A percentile compares a stretch with the other conserved stretches of the same genome.
phyloP scores from a whole-genome alignment of 2,113 vertebrate species.

The Origma solitaria region DNA sequence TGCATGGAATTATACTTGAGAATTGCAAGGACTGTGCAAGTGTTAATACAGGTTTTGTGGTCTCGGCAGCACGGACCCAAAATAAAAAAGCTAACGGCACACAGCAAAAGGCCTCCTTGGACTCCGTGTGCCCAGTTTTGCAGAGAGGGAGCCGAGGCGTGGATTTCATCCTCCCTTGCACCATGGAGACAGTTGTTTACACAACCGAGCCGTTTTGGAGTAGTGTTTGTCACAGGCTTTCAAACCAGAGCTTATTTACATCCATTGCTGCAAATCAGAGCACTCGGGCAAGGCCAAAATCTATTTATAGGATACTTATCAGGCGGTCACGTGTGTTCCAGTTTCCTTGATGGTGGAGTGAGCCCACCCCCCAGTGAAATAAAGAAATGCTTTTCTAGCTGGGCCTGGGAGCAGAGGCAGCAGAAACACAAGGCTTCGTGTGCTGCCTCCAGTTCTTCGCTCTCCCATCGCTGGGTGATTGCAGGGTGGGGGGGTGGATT shows the following conservation, averaged over 20 bases:
- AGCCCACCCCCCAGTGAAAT: background rate
- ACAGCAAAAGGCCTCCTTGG: background rate
- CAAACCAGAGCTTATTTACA: background rate
- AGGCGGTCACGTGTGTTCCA: background rate
- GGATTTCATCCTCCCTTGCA: background rate
- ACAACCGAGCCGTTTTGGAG: background rate
- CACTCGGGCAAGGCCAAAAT: background rate
- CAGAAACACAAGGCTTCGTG: background rate
- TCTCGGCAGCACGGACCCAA: background rate
- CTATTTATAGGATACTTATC: background rate
- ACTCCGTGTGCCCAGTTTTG: background rate
- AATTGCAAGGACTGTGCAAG: fast-evolving
- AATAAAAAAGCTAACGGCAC: background rate
- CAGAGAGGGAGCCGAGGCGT: background rate
- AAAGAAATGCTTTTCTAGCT: background rate
- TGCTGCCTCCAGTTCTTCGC: background rate
- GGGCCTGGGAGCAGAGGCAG: background rate
- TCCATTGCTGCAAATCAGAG: background rate
- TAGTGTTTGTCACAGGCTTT: background rate
- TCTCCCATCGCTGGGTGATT: background rate
- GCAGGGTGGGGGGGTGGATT: background rate
- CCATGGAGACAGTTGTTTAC: background rate
- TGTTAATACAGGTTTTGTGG: background rate
- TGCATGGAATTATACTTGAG: background rate
- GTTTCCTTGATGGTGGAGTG: background rate